Percentiles rank a stretch among this genome's conserved stretches.
These are phyloP conservation scores for Thamnophis sirtalis DNA, from an alignment of 2,113 vertebrate species.

Conservation along the genomic window DNA sequence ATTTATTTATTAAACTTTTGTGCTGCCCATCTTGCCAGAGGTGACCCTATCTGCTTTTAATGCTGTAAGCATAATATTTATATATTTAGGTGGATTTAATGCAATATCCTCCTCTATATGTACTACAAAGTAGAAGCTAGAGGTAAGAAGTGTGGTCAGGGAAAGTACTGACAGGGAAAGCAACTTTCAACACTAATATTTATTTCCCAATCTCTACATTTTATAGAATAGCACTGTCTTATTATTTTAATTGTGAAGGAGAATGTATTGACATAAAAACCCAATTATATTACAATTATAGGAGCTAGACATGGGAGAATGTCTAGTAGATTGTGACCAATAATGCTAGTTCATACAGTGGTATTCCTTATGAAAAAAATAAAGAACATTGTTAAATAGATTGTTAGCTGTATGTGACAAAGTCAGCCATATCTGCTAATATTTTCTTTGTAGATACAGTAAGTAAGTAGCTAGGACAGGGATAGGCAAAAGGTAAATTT, in stretches of 20 bases:
- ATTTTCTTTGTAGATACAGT: not conserved
- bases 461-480: not conserved
- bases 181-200: not conserved
- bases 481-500: not conserved
- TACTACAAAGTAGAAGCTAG: not conserved
- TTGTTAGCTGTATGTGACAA: not conserved
- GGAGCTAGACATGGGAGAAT: not conserved
- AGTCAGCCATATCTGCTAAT: not conserved
- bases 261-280: not conserved
- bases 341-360: not conserved
- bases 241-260: not conserved
- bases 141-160: not conserved
- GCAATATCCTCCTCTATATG: not conserved
- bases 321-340: not conserved
- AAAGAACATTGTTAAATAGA: not conserved
- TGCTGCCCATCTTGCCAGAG: not conserved
- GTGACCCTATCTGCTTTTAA: not conserved
- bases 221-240: not conserved
- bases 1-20: not conserved
- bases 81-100: not conserved
- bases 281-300: not conserved
- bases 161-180: not conserved
- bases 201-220: not conserved
- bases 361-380: not conserved
- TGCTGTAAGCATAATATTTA: not conserved